phyloP scores from a whole-genome alignment of 2,888 invertebrate species.

The Eudemis profundana region DNA sequence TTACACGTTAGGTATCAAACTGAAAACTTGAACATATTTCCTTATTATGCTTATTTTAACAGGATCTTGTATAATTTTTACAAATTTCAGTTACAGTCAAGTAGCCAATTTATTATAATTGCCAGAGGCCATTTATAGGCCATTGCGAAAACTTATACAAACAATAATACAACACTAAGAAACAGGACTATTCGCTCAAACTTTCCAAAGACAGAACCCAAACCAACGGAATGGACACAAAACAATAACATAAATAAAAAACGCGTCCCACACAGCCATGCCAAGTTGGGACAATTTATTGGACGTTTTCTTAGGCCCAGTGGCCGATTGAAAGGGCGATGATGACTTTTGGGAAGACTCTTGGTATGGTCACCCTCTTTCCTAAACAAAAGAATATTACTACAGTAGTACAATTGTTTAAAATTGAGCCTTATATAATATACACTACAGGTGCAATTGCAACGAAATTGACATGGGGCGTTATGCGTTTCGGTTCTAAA shows the following conservation, averaged over 20 bases:
- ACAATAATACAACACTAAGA: not conserved
- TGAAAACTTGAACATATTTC: too few species aligned
- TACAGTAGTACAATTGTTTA: not conserved
- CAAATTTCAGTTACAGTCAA: too few species aligned
- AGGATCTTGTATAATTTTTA: too few species aligned
- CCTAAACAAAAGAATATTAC: conserved; percentile 4
- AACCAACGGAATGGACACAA: conserved; percentile 19
- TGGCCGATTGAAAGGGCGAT: conserved; percentile 22
- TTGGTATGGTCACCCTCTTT: conserved; percentile 21
- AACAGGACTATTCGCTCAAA: not conserved
- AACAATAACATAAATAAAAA: conserved; percentile 35
- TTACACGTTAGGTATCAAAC: too few species aligned
- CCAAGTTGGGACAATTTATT: conserved; percentile 31
- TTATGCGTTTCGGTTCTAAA: not conserved
- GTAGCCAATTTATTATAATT: too few species aligned
- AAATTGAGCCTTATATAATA: not conserved
- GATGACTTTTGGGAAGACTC: conserved; percentile 25
- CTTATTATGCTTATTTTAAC: too few species aligned
- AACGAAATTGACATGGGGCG: not conserved
- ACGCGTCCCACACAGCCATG: conserved; percentile 11
- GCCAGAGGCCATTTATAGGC: too few species aligned
- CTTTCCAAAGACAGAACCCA: conserved; percentile 11
- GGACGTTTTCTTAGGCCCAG: conserved; percentile 17
- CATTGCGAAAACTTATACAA: too few species aligned
- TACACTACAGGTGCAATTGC: not conserved